Evolutionary conservation across 2,797 vertebrate species (phyloP).

Genomic region (Xenopus petersii): DNA sequence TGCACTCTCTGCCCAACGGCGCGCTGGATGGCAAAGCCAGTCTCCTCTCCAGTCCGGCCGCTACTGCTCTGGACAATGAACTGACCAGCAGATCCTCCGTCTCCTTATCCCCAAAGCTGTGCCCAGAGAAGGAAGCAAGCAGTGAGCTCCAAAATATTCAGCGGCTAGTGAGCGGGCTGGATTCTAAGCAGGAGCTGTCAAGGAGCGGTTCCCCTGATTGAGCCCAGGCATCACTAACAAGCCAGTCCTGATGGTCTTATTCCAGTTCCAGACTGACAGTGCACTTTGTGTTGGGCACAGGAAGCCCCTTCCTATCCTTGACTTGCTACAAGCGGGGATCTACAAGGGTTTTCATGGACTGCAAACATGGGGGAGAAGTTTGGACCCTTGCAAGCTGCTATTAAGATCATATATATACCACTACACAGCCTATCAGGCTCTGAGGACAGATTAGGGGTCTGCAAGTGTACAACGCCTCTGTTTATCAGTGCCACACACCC

Average conservation of each 20-base stretch:
- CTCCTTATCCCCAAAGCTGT: constrained; percentile 85
- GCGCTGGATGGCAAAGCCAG: constrained; percentile 72
- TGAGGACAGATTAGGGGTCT: not conserved
- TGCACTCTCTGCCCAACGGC: constrained; percentile 58
- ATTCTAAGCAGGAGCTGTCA: constrained; percentile 85
- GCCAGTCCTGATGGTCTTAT: constrained; percentile 34
- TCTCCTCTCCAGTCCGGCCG: constrained; percentile 75
- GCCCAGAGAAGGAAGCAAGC: constrained; percentile 82
- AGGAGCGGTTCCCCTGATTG: constrained; percentile 79
- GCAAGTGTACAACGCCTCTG: constrained; percentile 7
- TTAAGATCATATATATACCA: not conserved
- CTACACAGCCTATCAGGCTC: not conserved
- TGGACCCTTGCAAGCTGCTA: constrained; percentile 43
- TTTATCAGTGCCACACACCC: not conserved
- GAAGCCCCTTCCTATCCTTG: constrained; percentile 1
- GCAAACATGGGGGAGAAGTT: not conserved
- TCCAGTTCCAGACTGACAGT: constrained; percentile 54
- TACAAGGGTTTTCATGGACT: not conserved
- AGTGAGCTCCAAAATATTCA: constrained; percentile 96
- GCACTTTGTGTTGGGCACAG: constrained; percentile 48
- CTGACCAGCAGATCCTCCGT: constrained; percentile 87
- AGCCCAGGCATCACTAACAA: constrained; percentile 24
- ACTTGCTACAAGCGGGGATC: not conserved
- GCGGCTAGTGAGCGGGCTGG: constrained; percentile 92
- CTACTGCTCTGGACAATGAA: constrained; percentile 84